phyloP scores from a whole-genome alignment of 1,140 invertebrate genomes.

The Homalodisca vitripennis region DNA sequence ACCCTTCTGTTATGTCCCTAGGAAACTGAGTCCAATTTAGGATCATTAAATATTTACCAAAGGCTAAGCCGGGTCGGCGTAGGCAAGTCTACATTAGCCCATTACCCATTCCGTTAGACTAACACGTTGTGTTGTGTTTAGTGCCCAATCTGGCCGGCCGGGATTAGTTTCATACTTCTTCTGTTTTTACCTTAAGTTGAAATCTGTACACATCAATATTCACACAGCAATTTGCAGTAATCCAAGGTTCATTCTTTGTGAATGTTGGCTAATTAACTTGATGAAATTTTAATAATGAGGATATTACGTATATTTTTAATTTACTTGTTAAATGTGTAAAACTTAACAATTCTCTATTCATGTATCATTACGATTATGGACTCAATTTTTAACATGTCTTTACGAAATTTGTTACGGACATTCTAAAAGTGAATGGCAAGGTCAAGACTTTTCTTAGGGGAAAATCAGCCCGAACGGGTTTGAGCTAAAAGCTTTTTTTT shows the following conservation, averaged over 20 bases:
- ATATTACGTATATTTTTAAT: too few relatives aligned
- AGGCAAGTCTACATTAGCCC: constrained; percentile 7
- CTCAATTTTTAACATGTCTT: too few relatives aligned
- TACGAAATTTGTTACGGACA: too few relatives aligned
- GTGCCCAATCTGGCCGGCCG: constrained; percentile 9
- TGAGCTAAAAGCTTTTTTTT: too few relatives aligned
- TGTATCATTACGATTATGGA: too few relatives aligned
- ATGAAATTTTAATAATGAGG: too few relatives aligned
- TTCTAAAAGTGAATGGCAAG: too few relatives aligned
- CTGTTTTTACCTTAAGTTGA: too few relatives aligned
- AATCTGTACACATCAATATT: neutral
- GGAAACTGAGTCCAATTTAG: constrained; percentile 10
- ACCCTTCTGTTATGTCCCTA: neutral
- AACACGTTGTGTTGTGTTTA: constrained; percentile 6
- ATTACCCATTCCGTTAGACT: constrained; percentile 8
- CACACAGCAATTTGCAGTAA: neutral
- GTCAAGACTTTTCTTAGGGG: too few relatives aligned
- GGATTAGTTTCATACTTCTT: neutral
- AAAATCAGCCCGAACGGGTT: too few relatives aligned
- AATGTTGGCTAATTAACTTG: neutral
- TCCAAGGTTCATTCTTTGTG: neutral
- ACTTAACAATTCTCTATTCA: too few relatives aligned
- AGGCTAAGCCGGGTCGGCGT: neutral
- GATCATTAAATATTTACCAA: neutral
- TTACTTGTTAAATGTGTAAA: too few relatives aligned